Evolutionary conservation across 64 coral and sea anemone genomes (phyloP).

Genomic region (Exaiptasia diaphana): DNA sequence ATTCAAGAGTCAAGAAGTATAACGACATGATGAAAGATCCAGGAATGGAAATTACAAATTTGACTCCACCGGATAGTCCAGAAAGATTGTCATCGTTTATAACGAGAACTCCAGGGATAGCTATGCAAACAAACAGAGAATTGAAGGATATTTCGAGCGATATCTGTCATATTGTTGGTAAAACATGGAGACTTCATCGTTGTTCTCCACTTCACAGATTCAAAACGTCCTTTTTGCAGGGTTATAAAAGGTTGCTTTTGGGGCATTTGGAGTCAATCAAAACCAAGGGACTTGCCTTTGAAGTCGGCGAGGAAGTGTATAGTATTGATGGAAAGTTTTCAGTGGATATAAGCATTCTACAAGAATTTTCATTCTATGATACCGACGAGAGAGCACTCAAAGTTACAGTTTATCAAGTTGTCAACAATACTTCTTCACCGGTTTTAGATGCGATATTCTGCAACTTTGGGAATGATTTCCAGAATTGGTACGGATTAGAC

Average conservation of each 20-base stretch:
- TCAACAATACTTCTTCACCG: not conserved
- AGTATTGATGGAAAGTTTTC: constrained; percentile 13
- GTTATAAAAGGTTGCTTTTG: constrained; percentile 34
- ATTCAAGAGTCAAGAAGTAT: not conserved
- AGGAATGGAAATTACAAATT: not conserved
- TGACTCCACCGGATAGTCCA: not conserved
- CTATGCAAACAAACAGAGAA: not conserved
- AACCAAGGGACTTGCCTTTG: constrained; percentile 11
- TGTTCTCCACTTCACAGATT: constrained; percentile 68
- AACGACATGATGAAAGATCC: not conserved
- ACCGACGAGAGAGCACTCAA: constrained; percentile 45
- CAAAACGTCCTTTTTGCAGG: constrained; percentile 22
- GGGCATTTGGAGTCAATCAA: constrained; percentile 41
- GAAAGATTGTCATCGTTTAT: not conserved
- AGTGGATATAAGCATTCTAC: constrained; percentile 30
- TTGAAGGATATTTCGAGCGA: not conserved
- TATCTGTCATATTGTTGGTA: constrained; percentile 59
- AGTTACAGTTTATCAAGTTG: constrained; percentile 3
- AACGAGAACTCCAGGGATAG: not conserved
- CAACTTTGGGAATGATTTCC: constrained; percentile 46
- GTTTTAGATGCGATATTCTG: constrained; percentile 60
- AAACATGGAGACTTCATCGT: constrained; percentile 63
- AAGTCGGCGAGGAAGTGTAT: constrained; percentile 31
- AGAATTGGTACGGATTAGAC: constrained; percentile 1
- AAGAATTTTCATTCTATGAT: constrained; percentile 48